phyloP scores from a whole-genome alignment of 2,888 invertebrate species.

The Halictus quadricinctus region DNA sequence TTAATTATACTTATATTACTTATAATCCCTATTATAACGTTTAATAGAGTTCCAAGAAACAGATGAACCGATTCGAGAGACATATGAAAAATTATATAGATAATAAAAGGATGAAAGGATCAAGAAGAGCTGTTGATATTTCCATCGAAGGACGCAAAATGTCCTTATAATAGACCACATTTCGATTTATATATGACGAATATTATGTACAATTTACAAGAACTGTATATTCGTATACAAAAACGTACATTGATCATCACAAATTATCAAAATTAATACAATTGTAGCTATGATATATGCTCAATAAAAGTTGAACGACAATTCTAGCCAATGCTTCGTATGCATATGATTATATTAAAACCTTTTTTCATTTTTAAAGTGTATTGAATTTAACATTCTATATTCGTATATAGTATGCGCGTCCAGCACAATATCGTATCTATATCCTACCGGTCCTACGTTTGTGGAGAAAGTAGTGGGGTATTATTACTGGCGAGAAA shows the following conservation, averaged over 20 bases:
- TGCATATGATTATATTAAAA: neutral
- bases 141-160: slow-evolving; percentile 98
- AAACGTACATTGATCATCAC: slow-evolving; percentile 2
- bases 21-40: neutral
- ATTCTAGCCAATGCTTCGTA: neutral
- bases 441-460: too few relatives aligned
- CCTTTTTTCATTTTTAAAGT: neutral
- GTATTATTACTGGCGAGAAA: too few relatives aligned
- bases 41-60: slow-evolving; percentile 89
- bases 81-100: slow-evolving; percentile 96
- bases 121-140: slow-evolving; percentile 94
- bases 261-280: slow-evolving; percentile 12
- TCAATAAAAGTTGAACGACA: slow-evolving; percentile 48
- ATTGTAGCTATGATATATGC: slow-evolving; percentile 27
- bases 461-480: too few relatives aligned
- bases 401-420: neutral
- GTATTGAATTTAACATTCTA: neutral
- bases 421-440: neutral
- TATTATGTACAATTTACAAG: slow-evolving; percentile 1
- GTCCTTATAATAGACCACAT: slow-evolving; percentile 87
- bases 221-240: slow-evolving; percentile 21
- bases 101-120: slow-evolving; percentile 90
- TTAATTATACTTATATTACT: too few relatives aligned
- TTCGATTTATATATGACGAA: neutral
- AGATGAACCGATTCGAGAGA: slow-evolving; percentile 94